phyloP scores from a whole-genome alignment of 2,888 invertebrate genomes.

The Nephrotoma flavescens region DNA sequence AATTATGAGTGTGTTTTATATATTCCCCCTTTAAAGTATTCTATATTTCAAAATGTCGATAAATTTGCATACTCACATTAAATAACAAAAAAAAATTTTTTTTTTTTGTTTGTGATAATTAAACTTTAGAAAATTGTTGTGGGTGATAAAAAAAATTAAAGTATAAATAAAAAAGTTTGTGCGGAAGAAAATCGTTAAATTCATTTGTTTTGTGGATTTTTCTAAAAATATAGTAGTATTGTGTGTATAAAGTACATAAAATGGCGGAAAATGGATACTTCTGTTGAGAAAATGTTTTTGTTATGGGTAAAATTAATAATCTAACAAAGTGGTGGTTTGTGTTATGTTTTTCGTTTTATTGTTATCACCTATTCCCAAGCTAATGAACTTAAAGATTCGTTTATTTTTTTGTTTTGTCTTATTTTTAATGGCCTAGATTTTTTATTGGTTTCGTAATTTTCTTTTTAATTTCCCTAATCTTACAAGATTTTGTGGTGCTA shows the following conservation, averaged over 20 bases:
- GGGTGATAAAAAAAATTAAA: neutral
- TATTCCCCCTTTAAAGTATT: neutral
- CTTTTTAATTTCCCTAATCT: neutral
- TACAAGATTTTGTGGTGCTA: neutral
- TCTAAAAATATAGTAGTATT: neutral
- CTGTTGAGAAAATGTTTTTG: neutral
- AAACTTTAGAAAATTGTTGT: neutral
- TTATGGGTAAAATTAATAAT: neutral
- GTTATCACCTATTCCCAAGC: neutral
- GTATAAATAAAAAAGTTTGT: neutral
- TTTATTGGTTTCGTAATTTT: neutral
- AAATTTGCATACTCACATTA: neutral
- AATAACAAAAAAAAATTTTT: neutral
- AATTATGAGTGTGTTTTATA: neutral
- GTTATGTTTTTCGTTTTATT: neutral
- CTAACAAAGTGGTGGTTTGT: neutral
- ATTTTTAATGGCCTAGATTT: neutral
- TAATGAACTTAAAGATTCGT: neutral
- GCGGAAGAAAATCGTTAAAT: neutral
- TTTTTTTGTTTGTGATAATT: neutral
- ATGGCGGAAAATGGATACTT: neutral
- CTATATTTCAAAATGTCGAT: neutral
- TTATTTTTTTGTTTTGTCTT: neutral
- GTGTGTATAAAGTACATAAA: neutral
- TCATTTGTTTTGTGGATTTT: neutral